Evolutionary conservation across 1,140 invertebrate species (phyloP), one percentile per base, ranked within the genome.

Genomic region (Drosophila pruinosa): DNA sequence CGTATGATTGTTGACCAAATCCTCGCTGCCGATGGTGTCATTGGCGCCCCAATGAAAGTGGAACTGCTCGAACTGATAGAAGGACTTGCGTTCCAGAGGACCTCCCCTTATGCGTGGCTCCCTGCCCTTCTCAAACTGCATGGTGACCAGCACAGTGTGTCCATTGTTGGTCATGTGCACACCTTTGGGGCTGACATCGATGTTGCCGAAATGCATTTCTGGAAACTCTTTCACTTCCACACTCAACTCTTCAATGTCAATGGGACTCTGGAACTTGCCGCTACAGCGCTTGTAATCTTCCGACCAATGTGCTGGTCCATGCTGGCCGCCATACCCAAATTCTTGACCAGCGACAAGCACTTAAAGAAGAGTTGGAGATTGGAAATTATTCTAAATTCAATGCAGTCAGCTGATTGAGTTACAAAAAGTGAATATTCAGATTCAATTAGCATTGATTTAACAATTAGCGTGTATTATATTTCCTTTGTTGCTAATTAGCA

Each of bases 21-120:
- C 97, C 92, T 99, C 98, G 0, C 97, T 97, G 21, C 98, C 98
- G 43, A 95, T 90, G 0, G 93, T 92, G 75, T 97, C 95, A 59
- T 96, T 95, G 31, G 94, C 93, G 0, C 97, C 97, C 95, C 95
- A 95, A 81, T 95, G 95, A 71, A 95, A 95, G 88, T 97, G 96
- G 10, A 91, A 81, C 62, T 98, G 97, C 19, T 94, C 93, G 75
- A 98, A 97, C 26, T 94, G 91, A 81, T 97, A 98, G 0, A 93
- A 93, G 0, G 93, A 22, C 91, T 4, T 28, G 1, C 65, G 56
- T 17, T 45, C 48, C 19, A 97, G 92, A 0, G 96, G 96, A 0
- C 96, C 96, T 3, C 95, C 95, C 6, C 91, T 91, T 14, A 96
- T 92, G 2, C 75, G 91, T 0, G 94, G 93, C 12, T 89, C 72